phyloP scores from a whole-genome alignment of 2,888 invertebrate species.

The Pseudanteris insignis region DNA sequence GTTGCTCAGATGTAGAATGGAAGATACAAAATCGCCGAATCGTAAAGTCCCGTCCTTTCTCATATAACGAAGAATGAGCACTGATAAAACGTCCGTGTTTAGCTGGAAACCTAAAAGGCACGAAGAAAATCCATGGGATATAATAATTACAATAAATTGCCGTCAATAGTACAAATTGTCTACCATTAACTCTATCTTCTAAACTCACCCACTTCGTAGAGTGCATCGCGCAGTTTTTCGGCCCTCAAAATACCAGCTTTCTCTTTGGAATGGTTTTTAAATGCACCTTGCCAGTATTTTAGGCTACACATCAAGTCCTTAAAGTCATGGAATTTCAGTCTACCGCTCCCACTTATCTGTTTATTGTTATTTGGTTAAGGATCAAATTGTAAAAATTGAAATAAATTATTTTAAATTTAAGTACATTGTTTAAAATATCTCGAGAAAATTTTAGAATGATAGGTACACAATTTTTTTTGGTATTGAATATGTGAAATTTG shows the following conservation, averaged over 20 bases:
- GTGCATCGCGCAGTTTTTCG: constrained; percentile 83
- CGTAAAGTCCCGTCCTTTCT: constrained; percentile 90
- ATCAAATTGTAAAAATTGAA: too few relatives aligned
- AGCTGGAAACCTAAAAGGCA: constrained; percentile 80
- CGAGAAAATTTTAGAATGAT: too few relatives aligned
- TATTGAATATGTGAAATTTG: too few relatives aligned
- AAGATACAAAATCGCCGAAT: constrained; percentile 91
- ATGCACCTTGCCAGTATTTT: constrained; percentile 90
- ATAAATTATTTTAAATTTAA: too few relatives aligned
- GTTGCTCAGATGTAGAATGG: constrained; percentile 86
- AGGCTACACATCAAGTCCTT: constrained; percentile 91
- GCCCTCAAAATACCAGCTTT: constrained; percentile 90
- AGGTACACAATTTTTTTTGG: too few relatives aligned
- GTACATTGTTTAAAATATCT: too few relatives aligned
- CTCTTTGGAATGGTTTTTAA: constrained; percentile 89
- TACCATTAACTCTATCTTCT: constrained; percentile 4
- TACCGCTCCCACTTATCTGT: constrained; percentile 80
- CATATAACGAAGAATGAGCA: constrained; percentile 87
- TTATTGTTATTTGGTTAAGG: constrained; percentile 6
- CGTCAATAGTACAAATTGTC: background rate
- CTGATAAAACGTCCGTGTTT: constrained; percentile 83
- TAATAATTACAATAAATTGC: too few relatives aligned
- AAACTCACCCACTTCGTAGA: constrained; percentile 81
- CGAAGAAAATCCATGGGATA: too few relatives aligned
- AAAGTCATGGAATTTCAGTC: constrained; percentile 85